Evolutionary conservation across 2,113 vertebrate genomes (phyloP).

Genomic region (Zootoca vivipara): DNA sequence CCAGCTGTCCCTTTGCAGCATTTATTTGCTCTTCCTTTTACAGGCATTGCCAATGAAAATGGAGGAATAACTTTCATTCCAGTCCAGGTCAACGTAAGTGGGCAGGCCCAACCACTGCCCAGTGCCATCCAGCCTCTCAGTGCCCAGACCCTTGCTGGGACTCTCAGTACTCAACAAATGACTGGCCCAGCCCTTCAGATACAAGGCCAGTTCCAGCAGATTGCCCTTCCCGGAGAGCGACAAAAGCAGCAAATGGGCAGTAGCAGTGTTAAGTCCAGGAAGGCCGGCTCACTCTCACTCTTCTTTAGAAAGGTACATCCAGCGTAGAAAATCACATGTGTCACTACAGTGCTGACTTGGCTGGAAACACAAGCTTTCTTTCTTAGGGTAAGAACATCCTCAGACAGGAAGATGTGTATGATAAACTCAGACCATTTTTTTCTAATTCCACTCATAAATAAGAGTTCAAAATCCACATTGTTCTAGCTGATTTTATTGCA

Average conservation of each 20-base stretch:
- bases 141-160: conserved; percentile 73
- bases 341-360: background rate
- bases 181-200: conserved; percentile 71
- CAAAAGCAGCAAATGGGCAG: conserved; percentile 35
- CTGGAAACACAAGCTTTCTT: background rate
- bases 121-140: conserved; percentile 81
- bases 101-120: conserved; percentile 75
- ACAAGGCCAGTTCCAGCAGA: conserved; percentile 73
- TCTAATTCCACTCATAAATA: too few relatives aligned
- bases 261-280: conserved; percentile 45
- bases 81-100: conserved; percentile 81
- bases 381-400: background rate
- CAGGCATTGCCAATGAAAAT: conserved; percentile 93
- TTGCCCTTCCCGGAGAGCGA: conserved; percentile 69
- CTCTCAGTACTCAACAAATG: conserved; percentile 71
- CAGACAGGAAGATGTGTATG: background rate
- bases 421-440: background rate
- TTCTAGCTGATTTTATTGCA: background rate
- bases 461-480: background rate
- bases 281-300: conserved; percentile 74
- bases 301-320: conserved; percentile 82
- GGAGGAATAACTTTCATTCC: conserved; percentile 90
- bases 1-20: background rate
- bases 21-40: background rate
- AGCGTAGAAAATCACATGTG: background rate